These are phyloP conservation scores for Caprella mutica DNA, from an alignment of 2,888 invertebrate species.

Conservation along the genomic window DNA sequence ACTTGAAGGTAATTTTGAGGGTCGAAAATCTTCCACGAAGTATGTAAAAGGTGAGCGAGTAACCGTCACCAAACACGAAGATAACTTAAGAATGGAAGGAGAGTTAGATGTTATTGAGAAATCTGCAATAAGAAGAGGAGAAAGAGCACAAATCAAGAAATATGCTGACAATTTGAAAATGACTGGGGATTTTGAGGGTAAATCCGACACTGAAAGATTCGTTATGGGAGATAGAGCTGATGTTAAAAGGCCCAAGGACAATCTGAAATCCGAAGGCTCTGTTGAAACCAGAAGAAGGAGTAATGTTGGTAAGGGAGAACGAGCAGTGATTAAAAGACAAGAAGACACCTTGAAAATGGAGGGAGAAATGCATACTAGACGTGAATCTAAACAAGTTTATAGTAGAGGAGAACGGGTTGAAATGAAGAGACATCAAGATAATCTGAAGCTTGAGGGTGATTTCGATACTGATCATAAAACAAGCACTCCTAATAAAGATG, in stretches of 20 bases:
- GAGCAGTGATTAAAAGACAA: conserved; percentile 40
- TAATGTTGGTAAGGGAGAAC: conserved; percentile 43
- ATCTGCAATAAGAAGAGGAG: conserved; percentile 43
- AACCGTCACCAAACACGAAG: conserved; percentile 41
- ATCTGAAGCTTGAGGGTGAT: conserved; percentile 47
- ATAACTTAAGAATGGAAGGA: conserved; percentile 60
- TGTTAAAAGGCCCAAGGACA: conserved; percentile 38
- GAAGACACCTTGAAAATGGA: conserved; percentile 39
- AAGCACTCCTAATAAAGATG: conserved; percentile 23
- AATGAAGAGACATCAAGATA: conserved; percentile 45
- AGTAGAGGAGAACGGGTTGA: conserved; percentile 40
- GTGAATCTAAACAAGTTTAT: conserved; percentile 31
- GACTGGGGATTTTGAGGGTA: conserved; percentile 38
- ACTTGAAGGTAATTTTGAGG: conserved; percentile 27
- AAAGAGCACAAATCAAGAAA: conserved; percentile 41
- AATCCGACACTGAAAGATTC: conserved; percentile 31
- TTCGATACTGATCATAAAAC: conserved; percentile 24
- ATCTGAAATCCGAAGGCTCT: conserved; percentile 44
- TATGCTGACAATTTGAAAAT: conserved; percentile 39
- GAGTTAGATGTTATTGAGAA: conserved; percentile 18
- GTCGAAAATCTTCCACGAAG: conserved; percentile 38
- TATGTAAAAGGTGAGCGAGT: conserved; percentile 38
- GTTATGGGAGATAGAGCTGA: conserved; percentile 41
- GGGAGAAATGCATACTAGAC: conserved; percentile 37
- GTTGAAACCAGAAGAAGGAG: conserved; percentile 35